These are phyloP conservation scores for Drosophila pandora DNA, from an alignment of 1,140 invertebrate genomes.

Conservation along the genomic window DNA sequence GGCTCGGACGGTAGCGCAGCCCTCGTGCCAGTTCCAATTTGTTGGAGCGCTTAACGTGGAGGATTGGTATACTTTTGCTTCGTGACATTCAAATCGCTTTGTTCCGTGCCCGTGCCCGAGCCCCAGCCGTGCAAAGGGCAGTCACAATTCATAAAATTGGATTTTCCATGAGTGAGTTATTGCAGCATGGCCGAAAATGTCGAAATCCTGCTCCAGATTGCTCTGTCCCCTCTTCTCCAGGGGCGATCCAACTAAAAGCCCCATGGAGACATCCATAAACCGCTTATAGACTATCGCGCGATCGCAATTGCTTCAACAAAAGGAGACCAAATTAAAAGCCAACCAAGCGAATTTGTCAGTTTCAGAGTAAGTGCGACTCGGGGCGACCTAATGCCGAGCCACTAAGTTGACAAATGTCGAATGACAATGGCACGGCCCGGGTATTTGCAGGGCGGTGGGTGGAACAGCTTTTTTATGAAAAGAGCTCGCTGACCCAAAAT, in stretches of 20 bases:
- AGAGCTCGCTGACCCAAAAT: constrained; percentile 47
- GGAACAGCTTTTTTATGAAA: constrained; percentile 10
- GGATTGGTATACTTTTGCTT: constrained; percentile 31
- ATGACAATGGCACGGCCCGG: background rate
- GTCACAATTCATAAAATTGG: constrained; percentile 30
- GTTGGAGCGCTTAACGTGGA: constrained; percentile 48
- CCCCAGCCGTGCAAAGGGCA: constrained; percentile 56
- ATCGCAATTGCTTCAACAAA: constrained; percentile 48
- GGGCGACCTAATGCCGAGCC: constrained; percentile 19
- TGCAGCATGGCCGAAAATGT: constrained; percentile 26
- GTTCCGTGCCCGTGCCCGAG: constrained; percentile 23
- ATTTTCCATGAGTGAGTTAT: constrained; percentile 26
- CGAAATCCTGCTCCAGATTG: constrained; percentile 38
- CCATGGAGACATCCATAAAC: constrained; percentile 35
- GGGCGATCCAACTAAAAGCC: background rate
- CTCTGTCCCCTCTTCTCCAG: background rate
- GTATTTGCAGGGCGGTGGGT: background rate
- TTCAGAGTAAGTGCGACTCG: constrained; percentile 31
- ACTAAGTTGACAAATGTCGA: constrained; percentile 35
- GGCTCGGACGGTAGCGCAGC: constrained; percentile 58
- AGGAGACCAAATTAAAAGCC: constrained; percentile 52
- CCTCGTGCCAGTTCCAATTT: constrained; percentile 51
- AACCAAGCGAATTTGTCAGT: constrained; percentile 49
- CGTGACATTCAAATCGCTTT: constrained; percentile 73
- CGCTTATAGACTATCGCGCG: constrained; percentile 39